Base-by-base conservation (phyloP, 2,113 vertebrate genomes). In the Morone chrysops region DNA sequence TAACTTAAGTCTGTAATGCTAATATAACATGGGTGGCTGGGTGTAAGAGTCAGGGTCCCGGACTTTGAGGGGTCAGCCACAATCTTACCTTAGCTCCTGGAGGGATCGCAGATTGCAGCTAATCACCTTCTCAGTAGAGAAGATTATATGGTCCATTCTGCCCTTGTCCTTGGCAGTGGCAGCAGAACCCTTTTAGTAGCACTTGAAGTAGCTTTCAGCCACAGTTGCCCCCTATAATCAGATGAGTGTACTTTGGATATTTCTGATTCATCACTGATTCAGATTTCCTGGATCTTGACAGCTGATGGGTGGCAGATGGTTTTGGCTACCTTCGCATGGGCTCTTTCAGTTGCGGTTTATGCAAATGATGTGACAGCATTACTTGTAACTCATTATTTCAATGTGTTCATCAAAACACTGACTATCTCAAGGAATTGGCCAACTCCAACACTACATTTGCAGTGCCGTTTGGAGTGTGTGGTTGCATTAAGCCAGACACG, bases 381-480 rank as follows among this genome's bases (percentile, higher is more conserved):
- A 45, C 14, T 53, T 36, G 11, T 17, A 50, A 61, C 25, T 75
- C 50, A 22, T 56, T 40, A 40, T 38, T 78, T 63, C 48, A 51
- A 31, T 68, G 14, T 77, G 60, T 76, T 76, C 25, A 77, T 61
- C 54, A 73, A 50, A 63, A 78, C 36, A 63, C 16, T 56, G 47
- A 62, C 14, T 47, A 40, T 85, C 41, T 81, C 25, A 48, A 67
- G 38, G 40, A 81, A 57, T 69, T 53, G 7, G 70, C 69, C 63
- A 70, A 73, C 25, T 72, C 31, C 10, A 71, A 22, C 56, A 51
- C 43, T 57, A 20, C 31, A 41, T 53, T 60, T 79, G 36, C 38
- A 38, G 47, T 48, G 48, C 56, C 6, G 4, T 56, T 73, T 73
- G 47, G 56, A 80, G 41, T 68, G 17, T 62, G 48, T 59, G 56